These are phyloP conservation scores for Drosophila dunni DNA, from an alignment of 1,140 invertebrate species.

Conservation along the genomic window DNA sequence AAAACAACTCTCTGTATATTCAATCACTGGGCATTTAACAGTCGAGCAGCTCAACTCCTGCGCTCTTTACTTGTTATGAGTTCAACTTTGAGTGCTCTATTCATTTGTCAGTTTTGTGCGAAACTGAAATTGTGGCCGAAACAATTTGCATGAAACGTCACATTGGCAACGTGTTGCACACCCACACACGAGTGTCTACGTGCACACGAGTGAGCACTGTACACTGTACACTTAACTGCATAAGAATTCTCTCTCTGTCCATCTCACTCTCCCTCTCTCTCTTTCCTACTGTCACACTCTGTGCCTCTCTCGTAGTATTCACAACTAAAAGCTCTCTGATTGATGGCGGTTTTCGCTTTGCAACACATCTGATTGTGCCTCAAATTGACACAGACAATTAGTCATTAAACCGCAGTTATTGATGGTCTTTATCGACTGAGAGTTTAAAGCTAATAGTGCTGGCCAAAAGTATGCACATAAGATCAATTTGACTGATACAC, in stretches of 20 bases:
- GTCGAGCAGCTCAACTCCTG: too few relatives aligned
- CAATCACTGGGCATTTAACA: too few relatives aligned
- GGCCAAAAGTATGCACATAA: not conserved
- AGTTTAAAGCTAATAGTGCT: conserved; percentile 3
- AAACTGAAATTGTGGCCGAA: conserved; percentile 58
- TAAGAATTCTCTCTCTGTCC: not conserved
- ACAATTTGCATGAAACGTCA: conserved; percentile 57
- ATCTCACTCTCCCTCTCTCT: too few relatives aligned
- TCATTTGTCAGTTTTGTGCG: conserved; percentile 81
- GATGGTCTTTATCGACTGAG: conserved; percentile 17
- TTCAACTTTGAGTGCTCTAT: conserved; percentile 11
- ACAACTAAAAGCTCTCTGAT: conserved; percentile 23
- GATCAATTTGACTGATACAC: not conserved
- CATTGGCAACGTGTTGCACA: conserved; percentile 25
- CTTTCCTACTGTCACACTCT: too few relatives aligned
- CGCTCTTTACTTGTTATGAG: too few relatives aligned
- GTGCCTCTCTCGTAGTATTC: not conserved
- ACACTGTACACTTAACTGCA: not conserved
- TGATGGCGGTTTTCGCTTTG: conserved; percentile 28
- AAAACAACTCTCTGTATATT: too few relatives aligned
- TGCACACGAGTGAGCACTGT: not conserved
- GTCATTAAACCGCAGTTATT: conserved; percentile 24
- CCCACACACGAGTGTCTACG: conserved; percentile 10
- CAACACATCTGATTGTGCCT: conserved; percentile 18
- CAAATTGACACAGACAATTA: conserved; percentile 16